Percentiles rank a stretch among this genome's conserved stretches.
Conservation (phyloP, 2,888 invertebrate genomes). For the Drosophila picticornis region DNA sequence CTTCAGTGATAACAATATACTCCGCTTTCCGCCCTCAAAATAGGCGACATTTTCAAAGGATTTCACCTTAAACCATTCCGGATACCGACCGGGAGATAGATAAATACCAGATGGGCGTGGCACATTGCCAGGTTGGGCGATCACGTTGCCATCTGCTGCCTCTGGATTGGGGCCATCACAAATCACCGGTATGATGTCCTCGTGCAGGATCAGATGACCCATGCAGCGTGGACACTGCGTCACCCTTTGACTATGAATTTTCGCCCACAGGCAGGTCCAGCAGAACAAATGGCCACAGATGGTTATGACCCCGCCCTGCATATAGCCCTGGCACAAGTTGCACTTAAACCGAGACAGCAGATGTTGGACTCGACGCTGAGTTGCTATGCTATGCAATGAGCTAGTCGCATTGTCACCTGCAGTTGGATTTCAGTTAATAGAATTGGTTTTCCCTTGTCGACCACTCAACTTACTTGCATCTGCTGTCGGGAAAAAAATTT, state of each 20-base stretch:
- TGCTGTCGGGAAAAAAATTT: background rate
- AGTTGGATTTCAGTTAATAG: background rate
- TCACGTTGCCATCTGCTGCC: background rate
- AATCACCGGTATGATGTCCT: conserved; percentile 57
- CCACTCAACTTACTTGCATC: background rate
- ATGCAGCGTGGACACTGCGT: conserved; percentile 47
- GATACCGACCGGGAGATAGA: background rate
- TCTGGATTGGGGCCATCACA: conserved; percentile 42
- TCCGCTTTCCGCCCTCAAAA: background rate
- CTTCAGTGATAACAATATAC: background rate
- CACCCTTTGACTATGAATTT: background rate
- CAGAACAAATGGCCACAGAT: conserved; percentile 66
- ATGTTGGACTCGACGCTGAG: background rate
- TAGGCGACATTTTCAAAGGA: background rate
- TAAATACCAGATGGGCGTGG: conserved; percentile 55
- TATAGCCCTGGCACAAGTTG: conserved; percentile 30
- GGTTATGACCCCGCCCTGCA: conserved; percentile 52
- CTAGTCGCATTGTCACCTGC: background rate
- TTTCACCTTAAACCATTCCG: conserved; percentile 44
- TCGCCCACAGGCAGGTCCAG: conserved; percentile 64
- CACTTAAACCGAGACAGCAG: conserved; percentile 31
- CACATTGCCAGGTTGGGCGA: conserved; percentile 48
- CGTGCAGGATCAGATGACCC: conserved; percentile 47
- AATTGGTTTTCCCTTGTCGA: too few relatives aligned
- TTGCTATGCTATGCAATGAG: background rate